Evolutionary conservation across 1,140 invertebrate genomes (phyloP), one percentile per base, ranked within the genome.

Genomic region (Drosophila simulans): DNA sequence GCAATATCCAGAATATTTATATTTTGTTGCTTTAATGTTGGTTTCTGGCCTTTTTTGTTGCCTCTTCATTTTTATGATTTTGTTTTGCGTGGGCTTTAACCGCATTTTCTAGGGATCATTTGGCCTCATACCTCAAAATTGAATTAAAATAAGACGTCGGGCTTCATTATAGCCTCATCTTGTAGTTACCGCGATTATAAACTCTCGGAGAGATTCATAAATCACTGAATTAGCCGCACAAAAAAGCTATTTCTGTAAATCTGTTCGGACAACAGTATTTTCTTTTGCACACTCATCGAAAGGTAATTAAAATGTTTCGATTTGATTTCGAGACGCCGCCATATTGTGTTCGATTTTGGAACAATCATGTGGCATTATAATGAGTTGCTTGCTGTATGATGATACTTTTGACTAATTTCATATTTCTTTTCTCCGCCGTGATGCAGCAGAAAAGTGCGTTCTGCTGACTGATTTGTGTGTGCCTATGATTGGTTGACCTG

Each of bases 291-390:
- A 89, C 82, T 89, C 89, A 91, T 91, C 72, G 81, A 72, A 77
- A 89, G 82, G 89, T 91, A 91, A 91, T 91, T 91, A 91, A 91
- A 91, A 89, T 91, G 84, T 91, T 89, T 88, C 70, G 76, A 71
- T 88, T 64, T 62, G 71, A 68, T 79, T 57, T 63, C 37, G 42
- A 54, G 62, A 58, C 65, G 69, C 80, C 73, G 82, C 82, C 81
- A 81, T 85, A 72, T 74, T 82, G 60, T 45, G 27, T 49, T 42
- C 53, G 42, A 37, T 62, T 64, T 74, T 40, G 27, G 56, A 63
- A 58, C 55, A 77, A 53, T 45, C 58, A 62, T 72, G 72, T 81
- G 66, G 73, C 49, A 72, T 45, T 56, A 81, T 81, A 81, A 81
- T 78, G 43, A 39, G 11, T 39, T 8, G 64, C 48, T 70, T 53